Base-by-base conservation (phyloP, 1,140 invertebrate genomes). In the Oreohelix idahoensis region DNA sequence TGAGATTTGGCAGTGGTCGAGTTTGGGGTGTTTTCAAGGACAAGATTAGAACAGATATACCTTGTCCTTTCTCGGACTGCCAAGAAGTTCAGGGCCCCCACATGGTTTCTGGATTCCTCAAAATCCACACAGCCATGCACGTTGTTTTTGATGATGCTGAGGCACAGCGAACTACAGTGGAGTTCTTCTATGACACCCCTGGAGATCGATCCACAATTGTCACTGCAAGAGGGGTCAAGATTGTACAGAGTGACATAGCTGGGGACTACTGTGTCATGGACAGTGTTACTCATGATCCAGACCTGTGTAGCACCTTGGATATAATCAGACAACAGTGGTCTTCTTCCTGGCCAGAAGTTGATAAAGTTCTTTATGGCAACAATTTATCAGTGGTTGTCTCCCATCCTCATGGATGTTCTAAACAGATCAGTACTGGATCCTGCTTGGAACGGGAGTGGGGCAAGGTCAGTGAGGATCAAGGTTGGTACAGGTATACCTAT, bases 321-420 rank as follows among this genome's bases (percentile, higher is more conserved):
- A 45, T 1, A 5, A 36, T 49, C 35, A 35, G 58, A 39, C 51
- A 69, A 20, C 32, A 49, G 51, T 79, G 45, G 32, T 49, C 58
- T 4, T 39, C 32, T 66, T 2, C 32, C 10, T 77, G 75, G 75
- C 42, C 42, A 49, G 26, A 53, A 23, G 23, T 49, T 8, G 32
- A 66, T 13, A 39, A 20, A 29, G 36, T 36, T 36, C 51, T 39
- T 15, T 36, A 66, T n/a, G 58, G 58, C 29, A 66, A 45, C 4
- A 39, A 49, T 17, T 20, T 79, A 1, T 36, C 58, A 13, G 38
- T 79, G 15, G 58, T 69, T 1, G 58, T 79, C 32, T 79, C 77
- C 1, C 77, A 79, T 69, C 77, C 77, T 26, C 77, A 79, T 45
- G 77, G 77, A 32, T 66, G 77, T 53, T 58, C 77, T 45, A 79